Base-by-base conservation (phyloP, 1,140 invertebrate species). In the Heliconius nattereri region DNA sequence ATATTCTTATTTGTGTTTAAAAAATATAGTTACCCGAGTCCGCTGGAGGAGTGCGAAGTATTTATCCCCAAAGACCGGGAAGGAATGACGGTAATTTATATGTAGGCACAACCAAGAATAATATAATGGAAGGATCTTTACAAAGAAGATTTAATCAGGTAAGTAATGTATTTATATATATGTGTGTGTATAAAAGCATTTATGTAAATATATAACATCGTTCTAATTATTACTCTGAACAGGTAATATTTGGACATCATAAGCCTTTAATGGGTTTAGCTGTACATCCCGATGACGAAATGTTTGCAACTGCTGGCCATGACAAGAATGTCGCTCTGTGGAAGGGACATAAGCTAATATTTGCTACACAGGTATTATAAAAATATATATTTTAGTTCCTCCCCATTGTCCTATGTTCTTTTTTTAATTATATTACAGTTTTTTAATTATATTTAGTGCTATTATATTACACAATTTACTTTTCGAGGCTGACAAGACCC, bases 21-120 rank as follows among this genome's bases (percentile, higher is more conserved):
- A 66, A 66, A 26, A 60, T 60, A 60, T 77, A 98, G 98, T 92
- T 99, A 66, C 97, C 98, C 2, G 98, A 98, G 90, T 95, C 96
- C 26, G 96, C 97, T 16, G 98, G 98, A 23, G 97, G 98, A 32
- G 97, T 98, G 2, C 96, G 98, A 70, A 98, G 97, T 72, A 97
- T 98, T 78, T 98, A 98, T 86, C 98, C 98, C 1, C 97, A 98
- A 92, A 95, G 97, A 74, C 97, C 97, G 2, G 97, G 97, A 2
- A 95, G 97, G 81, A 97, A 98, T 85, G 98, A 98, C 87, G 97
- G 98, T 1, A 98, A 98, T 88, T 97, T 99, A 75, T 99, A 98
- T 88, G 97, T 99, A 9, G 98, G 98, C 20, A 99, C 98, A 9
- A 98, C 97, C 1, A 96, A 97, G 78, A 99, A 99, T 91, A 97